A percentile compares a stretch with the other conserved stretches of the same genome.
Evolutionary conservation across 1,140 invertebrate species (phyloP).

Genomic region (Heterodera carotae): DNA sequence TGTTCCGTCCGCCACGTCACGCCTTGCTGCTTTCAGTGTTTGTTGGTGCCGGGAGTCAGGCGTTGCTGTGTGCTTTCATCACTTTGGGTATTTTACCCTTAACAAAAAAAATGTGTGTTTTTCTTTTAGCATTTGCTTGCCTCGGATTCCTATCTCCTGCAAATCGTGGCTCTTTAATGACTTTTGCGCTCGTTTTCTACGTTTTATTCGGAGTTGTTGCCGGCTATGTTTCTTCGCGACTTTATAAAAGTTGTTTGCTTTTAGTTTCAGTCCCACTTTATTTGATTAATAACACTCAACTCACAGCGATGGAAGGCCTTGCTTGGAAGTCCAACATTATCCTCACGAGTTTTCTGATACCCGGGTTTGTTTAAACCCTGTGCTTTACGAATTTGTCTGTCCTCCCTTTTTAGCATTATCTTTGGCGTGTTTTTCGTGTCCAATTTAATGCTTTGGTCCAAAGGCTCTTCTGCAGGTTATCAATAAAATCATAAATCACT

Average conservation of each 20-base stretch:
- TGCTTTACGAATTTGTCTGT: no score
- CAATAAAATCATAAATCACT: not conserved
- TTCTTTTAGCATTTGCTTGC: conserved; percentile 83
- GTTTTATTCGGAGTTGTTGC: conserved; percentile 91
- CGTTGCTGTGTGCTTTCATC: conserved; percentile 73
- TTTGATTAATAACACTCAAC: not conserved
- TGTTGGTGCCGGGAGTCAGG: conserved; percentile 90
- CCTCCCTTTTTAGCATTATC: conserved; percentile 79
- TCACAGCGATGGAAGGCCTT: conserved; percentile 74
- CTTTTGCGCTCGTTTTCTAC: conserved; percentile 82
- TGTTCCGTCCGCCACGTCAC: conserved; percentile 90
- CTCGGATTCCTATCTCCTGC: conserved; percentile 95
- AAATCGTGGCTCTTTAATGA: conserved; percentile 96
- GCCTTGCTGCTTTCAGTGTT: conserved; percentile 93
- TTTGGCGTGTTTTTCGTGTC: conserved; percentile 93
- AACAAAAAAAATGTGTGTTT: not conserved
- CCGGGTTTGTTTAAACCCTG: conserved; percentile 74
- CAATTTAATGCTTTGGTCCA: conserved; percentile 91
- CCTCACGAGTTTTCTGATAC: conserved; percentile 89
- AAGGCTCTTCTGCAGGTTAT: conserved; percentile 80
- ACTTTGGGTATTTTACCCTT: conserved; percentile 68
- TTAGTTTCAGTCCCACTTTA: conserved; percentile 18
- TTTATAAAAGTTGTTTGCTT: conserved; percentile 81
- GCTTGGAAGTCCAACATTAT: conserved; percentile 98
- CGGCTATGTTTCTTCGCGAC: conserved; percentile 89